phyloP scores from a whole-genome alignment of 1,140 invertebrate species.

The Drosophila arizonae region DNA sequence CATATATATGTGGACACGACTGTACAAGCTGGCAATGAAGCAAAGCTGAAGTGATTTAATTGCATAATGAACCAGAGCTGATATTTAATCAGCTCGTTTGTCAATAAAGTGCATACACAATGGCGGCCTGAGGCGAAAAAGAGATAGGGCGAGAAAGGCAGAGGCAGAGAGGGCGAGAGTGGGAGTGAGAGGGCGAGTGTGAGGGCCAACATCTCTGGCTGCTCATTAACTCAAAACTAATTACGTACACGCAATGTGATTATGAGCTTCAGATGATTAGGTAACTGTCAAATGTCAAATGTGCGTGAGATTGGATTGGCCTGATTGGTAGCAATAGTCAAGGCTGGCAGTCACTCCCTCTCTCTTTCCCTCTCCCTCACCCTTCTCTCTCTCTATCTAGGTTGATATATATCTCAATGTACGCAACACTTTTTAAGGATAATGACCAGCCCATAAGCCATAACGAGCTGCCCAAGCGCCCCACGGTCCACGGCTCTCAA shows the following conservation, averaged over 20 bases:
- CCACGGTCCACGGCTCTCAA: conserved; percentile 18
- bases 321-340: not conserved
- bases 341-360: not conserved
- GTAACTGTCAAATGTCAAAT: conserved; percentile 22
- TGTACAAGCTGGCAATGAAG: conserved; percentile 41
- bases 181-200: conserved; percentile 6
- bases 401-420: not conserved
- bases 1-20: conserved; percentile 8
- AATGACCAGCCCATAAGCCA: conserved; percentile 52
- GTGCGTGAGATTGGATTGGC: conserved; percentile 4
- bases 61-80: conserved; percentile 76
- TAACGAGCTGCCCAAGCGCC: conserved; percentile 54
- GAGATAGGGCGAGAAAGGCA: not conserved
- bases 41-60: conserved; percentile 61
- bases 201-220: conserved; percentile 9
- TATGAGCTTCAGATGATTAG: conserved; percentile 68
- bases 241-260: conserved; percentile 76
- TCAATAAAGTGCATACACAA: conserved; percentile 75
- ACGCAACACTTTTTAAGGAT: conserved; percentile 5
- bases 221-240: conserved; percentile 60
- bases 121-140: conserved; percentile 6
- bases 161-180: not conserved
- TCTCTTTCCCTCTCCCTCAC: not conserved
- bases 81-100: conserved; percentile 78
- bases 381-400: not conserved